These are phyloP conservation scores for Amiota minor DNA, from an alignment of 2,888 invertebrate species.

Conservation along the genomic window DNA sequence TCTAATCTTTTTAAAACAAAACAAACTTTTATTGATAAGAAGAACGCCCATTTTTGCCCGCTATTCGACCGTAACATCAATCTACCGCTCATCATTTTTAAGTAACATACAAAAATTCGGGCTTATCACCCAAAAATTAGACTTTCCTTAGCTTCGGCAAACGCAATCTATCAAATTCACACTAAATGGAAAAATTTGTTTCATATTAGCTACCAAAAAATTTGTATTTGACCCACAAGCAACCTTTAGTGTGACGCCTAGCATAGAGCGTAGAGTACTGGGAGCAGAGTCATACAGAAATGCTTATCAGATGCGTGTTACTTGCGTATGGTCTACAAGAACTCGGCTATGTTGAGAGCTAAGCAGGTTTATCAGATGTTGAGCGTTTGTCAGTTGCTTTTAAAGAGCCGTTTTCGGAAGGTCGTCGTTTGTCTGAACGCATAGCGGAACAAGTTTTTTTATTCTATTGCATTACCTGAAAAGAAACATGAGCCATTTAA, in stretches of 20 bases:
- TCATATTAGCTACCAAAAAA: conserved; percentile 8
- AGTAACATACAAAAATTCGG: neutral
- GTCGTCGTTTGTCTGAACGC: conserved; percentile 49
- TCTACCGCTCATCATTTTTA: too few species aligned
- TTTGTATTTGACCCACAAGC: conserved; percentile 11
- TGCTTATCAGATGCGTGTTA: conserved; percentile 5
- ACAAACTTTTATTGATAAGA: neutral
- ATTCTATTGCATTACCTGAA: neutral
- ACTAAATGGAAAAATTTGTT: conserved; percentile 17
- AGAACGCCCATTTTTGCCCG: conserved; percentile 21
- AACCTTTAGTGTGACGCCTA: conserved; percentile 7
- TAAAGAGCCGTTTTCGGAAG: conserved; percentile 42
- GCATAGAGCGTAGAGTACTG: neutral
- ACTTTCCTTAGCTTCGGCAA: neutral
- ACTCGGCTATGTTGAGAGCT: conserved; percentile 34
- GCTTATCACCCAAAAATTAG: neutral
- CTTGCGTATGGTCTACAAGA: neutral
- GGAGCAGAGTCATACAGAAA: neutral
- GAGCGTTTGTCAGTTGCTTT: conserved; percentile 50
- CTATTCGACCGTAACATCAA: conserved; percentile 17
- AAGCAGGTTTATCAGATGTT: conserved; percentile 40
- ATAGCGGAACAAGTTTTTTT: neutral
- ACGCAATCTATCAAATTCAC: conserved; percentile 24
- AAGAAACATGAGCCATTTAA: conserved; percentile 59
- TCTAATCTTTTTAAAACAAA: too few species aligned